phyloP scores from a whole-genome alignment of 1,140 invertebrate species.

The Eulimnadia texana region DNA sequence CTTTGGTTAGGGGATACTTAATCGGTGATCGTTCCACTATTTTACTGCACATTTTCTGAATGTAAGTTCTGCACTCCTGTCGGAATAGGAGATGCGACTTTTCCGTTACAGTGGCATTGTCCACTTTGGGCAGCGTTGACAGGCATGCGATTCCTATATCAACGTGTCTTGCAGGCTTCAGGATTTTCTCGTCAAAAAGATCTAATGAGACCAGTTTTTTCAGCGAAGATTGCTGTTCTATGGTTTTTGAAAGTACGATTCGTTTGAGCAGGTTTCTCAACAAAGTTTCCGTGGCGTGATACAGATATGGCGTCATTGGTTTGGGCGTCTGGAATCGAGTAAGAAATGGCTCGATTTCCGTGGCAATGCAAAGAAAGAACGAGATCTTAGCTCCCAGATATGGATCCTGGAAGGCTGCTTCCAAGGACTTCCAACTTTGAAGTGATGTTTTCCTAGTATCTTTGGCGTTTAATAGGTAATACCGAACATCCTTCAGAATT shows the following conservation, averaged over 20 bases:
- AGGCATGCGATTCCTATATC: not conserved
- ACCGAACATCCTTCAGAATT: not conserved
- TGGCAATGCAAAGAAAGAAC: constrained; percentile 4
- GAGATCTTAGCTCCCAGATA: constrained; percentile 1
- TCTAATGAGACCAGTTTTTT: not conserved
- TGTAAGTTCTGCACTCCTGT: not conserved
- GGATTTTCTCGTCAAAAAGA: not conserved
- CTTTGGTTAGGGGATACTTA: not conserved
- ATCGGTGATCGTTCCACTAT: not conserved
- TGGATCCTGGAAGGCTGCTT: not conserved
- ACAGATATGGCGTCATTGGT: constrained; percentile 3
- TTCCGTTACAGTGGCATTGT: not conserved
- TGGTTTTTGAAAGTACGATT: not conserved
- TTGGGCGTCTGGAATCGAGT: not conserved
- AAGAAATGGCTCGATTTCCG: constrained; percentile 1
- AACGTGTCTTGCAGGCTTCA: not conserved
- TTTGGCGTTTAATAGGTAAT: not conserved
- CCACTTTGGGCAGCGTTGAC: not conserved
- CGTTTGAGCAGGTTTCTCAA: not conserved
- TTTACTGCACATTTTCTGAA: not conserved
- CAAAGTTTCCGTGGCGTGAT: not conserved
- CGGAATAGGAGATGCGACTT: not conserved
- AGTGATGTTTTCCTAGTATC: not conserved
- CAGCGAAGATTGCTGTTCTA: not conserved
- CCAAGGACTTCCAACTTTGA: constrained; percentile 9